A percentile compares a stretch with the other conserved stretches of the same genome.
Conservation (phyloP, 2,113 vertebrate species). For the Sylvia atricapilla region DNA sequence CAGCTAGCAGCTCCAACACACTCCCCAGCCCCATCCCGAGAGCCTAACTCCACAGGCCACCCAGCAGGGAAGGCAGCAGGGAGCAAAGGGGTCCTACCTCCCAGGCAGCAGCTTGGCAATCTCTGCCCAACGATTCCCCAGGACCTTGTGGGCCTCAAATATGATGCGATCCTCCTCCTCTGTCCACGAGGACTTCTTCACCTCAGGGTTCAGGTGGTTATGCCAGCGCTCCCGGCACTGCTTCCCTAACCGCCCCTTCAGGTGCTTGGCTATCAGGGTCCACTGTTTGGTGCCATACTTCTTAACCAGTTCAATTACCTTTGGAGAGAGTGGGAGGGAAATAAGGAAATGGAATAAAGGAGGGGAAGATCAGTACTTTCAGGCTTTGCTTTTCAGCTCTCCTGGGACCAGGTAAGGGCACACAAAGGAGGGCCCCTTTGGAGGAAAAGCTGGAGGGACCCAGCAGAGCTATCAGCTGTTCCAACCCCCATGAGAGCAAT, state of each 20-base stretch:
- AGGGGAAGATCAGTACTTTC: neutral
- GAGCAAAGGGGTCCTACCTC: constrained; percentile 73
- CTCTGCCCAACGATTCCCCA: constrained; percentile 98
- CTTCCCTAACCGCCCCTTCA: constrained; percentile 94
- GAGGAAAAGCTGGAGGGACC: neutral
- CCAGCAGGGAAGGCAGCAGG: neutral
- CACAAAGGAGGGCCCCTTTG: neutral
- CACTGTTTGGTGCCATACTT: constrained; percentile 96
- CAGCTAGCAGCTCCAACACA: neutral
- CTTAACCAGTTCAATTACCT: constrained; percentile 97
- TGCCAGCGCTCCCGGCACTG: constrained; percentile 98
- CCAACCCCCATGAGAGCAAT: neutral
- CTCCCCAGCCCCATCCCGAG: neutral
- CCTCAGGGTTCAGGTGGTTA: constrained; percentile 96
- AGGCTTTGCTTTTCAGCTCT: neutral
- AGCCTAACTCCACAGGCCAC: neutral
- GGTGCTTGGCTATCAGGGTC: constrained; percentile 93
- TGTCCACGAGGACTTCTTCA: constrained; percentile 98
- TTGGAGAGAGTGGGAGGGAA: neutral
- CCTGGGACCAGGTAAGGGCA: neutral
- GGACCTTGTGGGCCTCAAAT: constrained; percentile 91
- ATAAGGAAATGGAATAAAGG: neutral
- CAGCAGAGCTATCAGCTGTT: neutral
- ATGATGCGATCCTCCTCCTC: constrained; percentile 96
- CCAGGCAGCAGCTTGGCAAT: constrained; percentile 96